Percentiles rank a stretch among this genome's conserved stretches.
Conservation (phyloP, 2,888 invertebrate genomes). For the Horisme vitalbata region DNA sequence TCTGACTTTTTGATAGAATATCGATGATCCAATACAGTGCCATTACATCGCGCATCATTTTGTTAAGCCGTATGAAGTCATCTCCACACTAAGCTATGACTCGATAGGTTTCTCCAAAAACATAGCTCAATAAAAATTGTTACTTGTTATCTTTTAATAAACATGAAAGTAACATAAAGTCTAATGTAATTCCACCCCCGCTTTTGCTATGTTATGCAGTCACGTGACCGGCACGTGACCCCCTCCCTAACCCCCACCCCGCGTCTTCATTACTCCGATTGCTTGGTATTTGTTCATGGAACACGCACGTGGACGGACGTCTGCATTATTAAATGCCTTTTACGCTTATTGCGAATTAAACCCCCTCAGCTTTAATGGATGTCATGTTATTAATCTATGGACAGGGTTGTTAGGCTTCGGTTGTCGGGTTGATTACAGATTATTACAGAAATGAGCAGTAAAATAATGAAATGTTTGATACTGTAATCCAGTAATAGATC, state of each 20-base stretch:
- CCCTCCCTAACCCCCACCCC: constrained; percentile 45
- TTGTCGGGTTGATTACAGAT: constrained; percentile 32
- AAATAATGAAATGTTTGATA: no score
- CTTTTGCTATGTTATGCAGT: constrained; percentile 65
- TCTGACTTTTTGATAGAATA: no score
- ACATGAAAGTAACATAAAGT: constrained; percentile 49
- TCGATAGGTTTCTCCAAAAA: not conserved
- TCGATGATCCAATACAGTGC: not conserved
- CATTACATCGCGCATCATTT: not conserved
- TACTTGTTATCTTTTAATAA: constrained; percentile 48
- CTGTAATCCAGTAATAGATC: no score
- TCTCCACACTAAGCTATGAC: not conserved
- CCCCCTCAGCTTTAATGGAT: constrained; percentile 53
- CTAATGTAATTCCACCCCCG: constrained; percentile 61
- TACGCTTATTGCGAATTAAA: constrained; percentile 79
- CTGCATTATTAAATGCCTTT: constrained; percentile 83
- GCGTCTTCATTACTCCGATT: constrained; percentile 73
- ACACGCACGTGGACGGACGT: constrained; percentile 72
- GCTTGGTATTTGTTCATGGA: constrained; percentile 71
- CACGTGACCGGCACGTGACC: constrained; percentile 75
- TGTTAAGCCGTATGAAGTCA: not conserved
- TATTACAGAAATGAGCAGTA: constrained; percentile 53
- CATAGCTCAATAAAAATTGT: constrained; percentile 6
- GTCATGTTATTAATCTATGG: constrained; percentile 64
- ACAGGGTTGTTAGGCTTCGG: constrained; percentile 29